Evolutionary conservation across 64 coral and sea anemone genomes (phyloP).

Genomic region (Dendrophyllia cribrosa): DNA sequence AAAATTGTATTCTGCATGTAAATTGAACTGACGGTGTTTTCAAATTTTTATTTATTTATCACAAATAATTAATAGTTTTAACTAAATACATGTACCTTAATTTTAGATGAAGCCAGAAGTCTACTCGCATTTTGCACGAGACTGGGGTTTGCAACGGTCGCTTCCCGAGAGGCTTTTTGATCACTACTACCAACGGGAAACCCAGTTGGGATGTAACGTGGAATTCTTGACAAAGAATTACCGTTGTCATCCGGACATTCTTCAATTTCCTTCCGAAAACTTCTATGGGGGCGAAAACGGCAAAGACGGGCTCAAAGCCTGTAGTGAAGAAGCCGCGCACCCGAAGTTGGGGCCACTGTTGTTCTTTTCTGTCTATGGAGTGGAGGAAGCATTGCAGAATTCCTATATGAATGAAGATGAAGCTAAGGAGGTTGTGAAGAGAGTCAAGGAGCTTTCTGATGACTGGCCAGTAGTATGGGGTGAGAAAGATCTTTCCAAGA

Average conservation of each 20-base stretch:
- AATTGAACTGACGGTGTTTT: too few species aligned
- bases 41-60: too few species aligned
- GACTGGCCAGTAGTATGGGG: conserved; percentile 51
- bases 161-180: conserved; percentile 63
- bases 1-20: too few species aligned
- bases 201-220: not conserved
- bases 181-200: not conserved
- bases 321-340: conserved; percentile 16
- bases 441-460: conserved; percentile 21
- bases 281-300: conserved; percentile 54
- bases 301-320: not conserved
- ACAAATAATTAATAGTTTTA: too few species aligned
- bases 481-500: conserved; percentile 1
- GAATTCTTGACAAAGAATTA: conserved; percentile 80
- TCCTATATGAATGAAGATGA: conserved; percentile 43
- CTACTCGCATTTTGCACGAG: conserved; percentile 1
- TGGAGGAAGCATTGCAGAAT: conserved; percentile 47
- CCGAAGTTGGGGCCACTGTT: conserved; percentile 26
- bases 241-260: conserved; percentile 76
- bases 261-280: conserved; percentile 71
- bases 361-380: conserved; percentile 35
- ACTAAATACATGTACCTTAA: not conserved
- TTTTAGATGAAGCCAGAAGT: conserved; percentile 35
- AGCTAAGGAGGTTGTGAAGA: conserved; percentile 40
- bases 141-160: conserved; percentile 50